These are phyloP conservation scores for Varanus salvator DNA, from an alignment of 2,113 vertebrate species.

Conservation along the genomic window DNA sequence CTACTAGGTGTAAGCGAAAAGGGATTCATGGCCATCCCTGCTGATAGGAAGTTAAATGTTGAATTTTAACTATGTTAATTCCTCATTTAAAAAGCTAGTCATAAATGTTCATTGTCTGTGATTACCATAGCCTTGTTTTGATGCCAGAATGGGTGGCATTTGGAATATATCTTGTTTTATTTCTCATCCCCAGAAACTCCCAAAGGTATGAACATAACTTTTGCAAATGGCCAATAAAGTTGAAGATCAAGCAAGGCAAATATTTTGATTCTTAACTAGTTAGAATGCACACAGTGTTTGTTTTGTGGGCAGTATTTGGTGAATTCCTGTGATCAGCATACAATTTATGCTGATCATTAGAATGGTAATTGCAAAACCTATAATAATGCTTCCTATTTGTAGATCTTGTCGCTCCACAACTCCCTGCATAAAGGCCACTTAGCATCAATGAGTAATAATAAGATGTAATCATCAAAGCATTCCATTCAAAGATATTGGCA, in stretches of 20 bases:
- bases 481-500: conserved; percentile 31
- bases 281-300: neutral
- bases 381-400: neutral
- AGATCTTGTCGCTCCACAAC: neutral
- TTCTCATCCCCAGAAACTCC: neutral
- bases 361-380: conserved; percentile 20
- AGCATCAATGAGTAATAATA: conserved; percentile 16
- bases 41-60: neutral
- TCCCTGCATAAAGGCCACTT: neutral
- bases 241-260: neutral
- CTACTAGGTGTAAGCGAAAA: neutral
- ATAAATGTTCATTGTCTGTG: neutral
- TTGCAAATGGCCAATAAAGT: neutral
- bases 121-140: neutral
- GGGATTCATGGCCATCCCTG: neutral
- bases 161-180: neutral
- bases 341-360: neutral
- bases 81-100: neutral
- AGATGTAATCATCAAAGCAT: neutral
- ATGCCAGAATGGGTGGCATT: neutral
- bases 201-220: neutral
- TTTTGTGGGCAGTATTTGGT: neutral
- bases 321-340: neutral
- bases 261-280: neutral
- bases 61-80: neutral